Evolutionary conservation across 2,113 vertebrate species (phyloP).

Genomic region (Siniperca chuatsi): DNA sequence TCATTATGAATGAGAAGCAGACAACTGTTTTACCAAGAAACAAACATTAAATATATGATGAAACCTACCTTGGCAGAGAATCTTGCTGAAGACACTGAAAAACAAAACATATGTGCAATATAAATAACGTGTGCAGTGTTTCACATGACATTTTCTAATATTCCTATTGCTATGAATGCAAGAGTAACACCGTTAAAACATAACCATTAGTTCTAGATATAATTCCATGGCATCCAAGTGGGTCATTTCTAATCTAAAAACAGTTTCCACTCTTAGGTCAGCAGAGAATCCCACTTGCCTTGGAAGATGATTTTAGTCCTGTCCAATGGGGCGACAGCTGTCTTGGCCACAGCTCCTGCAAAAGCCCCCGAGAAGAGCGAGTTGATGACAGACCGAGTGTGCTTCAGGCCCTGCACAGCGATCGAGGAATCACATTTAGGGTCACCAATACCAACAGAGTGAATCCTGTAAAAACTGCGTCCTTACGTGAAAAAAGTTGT

Average conservation of each 20-base stretch:
- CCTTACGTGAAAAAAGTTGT: constrained; percentile 12
- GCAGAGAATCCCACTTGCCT: constrained; percentile 81
- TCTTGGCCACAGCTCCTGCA: constrained; percentile 97
- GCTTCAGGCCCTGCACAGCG: constrained; percentile 82
- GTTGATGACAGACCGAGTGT: constrained; percentile 87
- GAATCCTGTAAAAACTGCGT: constrained; percentile 17
- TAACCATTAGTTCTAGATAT: not conserved
- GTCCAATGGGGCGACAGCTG: constrained; percentile 94
- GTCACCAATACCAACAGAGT: not conserved
- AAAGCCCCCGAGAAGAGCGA: constrained; percentile 93
- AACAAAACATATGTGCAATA: constrained; percentile 34
- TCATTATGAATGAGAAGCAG: not conserved
- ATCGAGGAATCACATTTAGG: constrained; percentile 40
- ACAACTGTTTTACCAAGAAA: not conserved
- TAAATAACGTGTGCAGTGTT: constrained; percentile 10
- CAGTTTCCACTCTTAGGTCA: constrained; percentile 36
- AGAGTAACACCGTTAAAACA: not conserved
- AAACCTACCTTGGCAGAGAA: constrained; percentile 95
- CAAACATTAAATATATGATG: not conserved
- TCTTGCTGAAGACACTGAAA: constrained; percentile 95
- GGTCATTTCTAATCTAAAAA: constrained; percentile 18
- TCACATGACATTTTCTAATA: not conserved
- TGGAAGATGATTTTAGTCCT: constrained; percentile 99
- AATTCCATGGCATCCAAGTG: not conserved
- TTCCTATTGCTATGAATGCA: not conserved